Conservation (phyloP, 2,797 vertebrate genomes). For the Enteromius afrohamiltoni region DNA sequence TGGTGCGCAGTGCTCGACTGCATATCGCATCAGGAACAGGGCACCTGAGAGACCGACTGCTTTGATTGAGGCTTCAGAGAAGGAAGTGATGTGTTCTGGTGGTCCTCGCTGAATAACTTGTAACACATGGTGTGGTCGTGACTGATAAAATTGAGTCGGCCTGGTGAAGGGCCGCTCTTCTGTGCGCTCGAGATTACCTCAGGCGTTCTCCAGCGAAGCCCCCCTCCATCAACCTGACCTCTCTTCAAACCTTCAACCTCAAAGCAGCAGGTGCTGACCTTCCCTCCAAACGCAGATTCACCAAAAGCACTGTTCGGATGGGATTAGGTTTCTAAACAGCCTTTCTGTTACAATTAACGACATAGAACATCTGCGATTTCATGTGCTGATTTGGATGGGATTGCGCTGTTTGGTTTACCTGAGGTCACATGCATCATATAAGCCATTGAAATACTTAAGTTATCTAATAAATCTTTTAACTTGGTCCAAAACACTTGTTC, state of each 20-base stretch:
- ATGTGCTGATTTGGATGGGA: not conserved
- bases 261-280: constrained; percentile 21
- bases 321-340: constrained; percentile 12
- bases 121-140: constrained; percentile 42
- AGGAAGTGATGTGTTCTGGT: constrained; percentile 23
- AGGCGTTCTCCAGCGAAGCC: not conserved
- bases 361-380: not conserved
- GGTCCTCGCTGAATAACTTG: constrained; percentile 2
- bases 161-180: constrained; percentile 30
- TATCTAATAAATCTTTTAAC: not conserved
- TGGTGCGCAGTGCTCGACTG: constrained; percentile 7
- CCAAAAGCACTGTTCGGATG: not conserved
- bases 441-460: not conserved
- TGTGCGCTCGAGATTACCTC: constrained; percentile 16
- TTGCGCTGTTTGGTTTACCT: not conserved
- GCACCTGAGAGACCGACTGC: constrained; percentile 24
- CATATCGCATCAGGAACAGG: constrained; percentile 36
- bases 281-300: constrained; percentile 10
- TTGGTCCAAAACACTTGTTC: not conserved
- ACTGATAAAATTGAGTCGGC: constrained; percentile 48
- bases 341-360: not conserved
- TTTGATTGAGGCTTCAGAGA: constrained; percentile 22
- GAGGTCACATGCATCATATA: constrained; percentile 9
- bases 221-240: constrained; percentile 31
- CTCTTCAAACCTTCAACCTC: constrained; percentile 40